Base-by-base conservation (phyloP, 2,888 invertebrate species). In the Folsomia manolachei region DNA sequence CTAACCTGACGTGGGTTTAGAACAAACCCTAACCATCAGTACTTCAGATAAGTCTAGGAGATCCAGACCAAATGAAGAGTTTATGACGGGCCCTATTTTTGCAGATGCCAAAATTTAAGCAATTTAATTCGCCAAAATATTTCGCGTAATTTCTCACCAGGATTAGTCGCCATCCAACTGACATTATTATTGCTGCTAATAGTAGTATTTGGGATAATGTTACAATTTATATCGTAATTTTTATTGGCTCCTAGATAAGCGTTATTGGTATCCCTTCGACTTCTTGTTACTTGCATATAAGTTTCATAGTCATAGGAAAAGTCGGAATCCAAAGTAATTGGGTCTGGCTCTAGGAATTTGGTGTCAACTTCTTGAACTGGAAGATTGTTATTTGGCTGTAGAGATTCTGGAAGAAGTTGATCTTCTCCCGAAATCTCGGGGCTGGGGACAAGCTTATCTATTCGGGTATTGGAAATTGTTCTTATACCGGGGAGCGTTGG, bases 261-360 rank as follows among this genome's bases (percentile, higher is more conserved):
- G 14, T 39, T 39, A 14, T 39, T 39, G 4, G 7, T 14, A 39
- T 39, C 14, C 14, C 7, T 39, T 39, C 7, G 39, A 39, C 39
- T 39, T 39, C 39, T 39, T 39, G 39, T 39, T 39, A 62, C 62
- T 21, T 62, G 23, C 62, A 62, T 62, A 24, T 62, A 62, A 2
- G 62, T 62, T 23, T 62, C 62, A 14, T 62, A 62, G 14, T 62
- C 62, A 14, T 62, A 62, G 2, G 24, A 62, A 25, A 62, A 62
- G 19, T 62, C 62, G 14, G 62, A 24, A 14, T 62, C 39, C 7
- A 39, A 39, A 9, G 39, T 14, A 39, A 39, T 9, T 39, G 39
- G 7, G 14, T 39, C 7, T 39, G 4, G 39, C 14, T 39, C 14
- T 39, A 39, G 39, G 39, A 39, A 39, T n/a, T n/a, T n/a, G n/a